Percentiles rank a stretch among this genome's conserved stretches.
Evolutionary conservation across 2,113 vertebrate genomes (phyloP).

Genomic region (Calonectris borealis): DNA sequence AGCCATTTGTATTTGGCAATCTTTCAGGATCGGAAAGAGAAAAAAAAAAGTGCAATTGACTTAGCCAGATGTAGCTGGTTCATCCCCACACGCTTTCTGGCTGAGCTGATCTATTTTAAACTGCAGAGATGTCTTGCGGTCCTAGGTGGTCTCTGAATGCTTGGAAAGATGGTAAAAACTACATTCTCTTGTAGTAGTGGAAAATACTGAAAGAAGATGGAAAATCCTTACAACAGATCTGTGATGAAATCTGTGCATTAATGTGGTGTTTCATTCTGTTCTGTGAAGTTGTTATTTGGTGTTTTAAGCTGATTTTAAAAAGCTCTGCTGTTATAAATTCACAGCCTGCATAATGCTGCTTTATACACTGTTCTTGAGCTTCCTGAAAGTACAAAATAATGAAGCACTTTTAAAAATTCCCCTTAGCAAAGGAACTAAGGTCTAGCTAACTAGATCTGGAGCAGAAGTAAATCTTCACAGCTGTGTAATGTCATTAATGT

Average conservation of each 20-base stretch:
- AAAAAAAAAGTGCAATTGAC: not conserved
- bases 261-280: not conserved
- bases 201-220: not conserved
- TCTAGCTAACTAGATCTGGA: not conserved
- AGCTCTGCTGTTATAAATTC: not conserved
- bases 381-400: not conserved
- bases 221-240: not conserved
- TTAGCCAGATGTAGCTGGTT: not conserved
- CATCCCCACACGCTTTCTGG: not conserved
- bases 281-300: not conserved
- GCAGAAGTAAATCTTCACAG: not conserved
- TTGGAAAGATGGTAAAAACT: not conserved
- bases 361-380: not conserved
- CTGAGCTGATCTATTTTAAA: not conserved
- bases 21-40: not conserved
- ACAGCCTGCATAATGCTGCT: not conserved
- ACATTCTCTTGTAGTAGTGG: not conserved
- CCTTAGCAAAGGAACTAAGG: not conserved
- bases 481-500: not conserved
- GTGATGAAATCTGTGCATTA: not conserved
- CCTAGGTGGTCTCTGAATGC: not conserved
- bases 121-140: not conserved
- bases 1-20: constrained; percentile 30
- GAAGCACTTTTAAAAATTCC: not conserved
- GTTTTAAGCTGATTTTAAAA: not conserved